Percentiles rank a stretch among this genome's conserved stretches.
phyloP scores from a whole-genome alignment of 2,888 invertebrate species.

The Euphydryas editha region DNA sequence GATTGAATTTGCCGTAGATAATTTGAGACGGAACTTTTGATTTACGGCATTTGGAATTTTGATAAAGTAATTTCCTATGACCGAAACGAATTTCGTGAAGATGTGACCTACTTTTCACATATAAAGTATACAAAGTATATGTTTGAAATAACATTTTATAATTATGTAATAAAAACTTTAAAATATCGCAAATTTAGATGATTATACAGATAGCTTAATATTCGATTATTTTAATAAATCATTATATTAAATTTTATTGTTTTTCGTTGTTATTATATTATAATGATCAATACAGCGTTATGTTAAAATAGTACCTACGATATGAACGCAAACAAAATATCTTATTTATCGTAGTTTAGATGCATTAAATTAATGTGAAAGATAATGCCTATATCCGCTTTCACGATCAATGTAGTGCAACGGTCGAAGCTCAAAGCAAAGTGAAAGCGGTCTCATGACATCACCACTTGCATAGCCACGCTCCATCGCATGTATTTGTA shows the following conservation, averaged over 20 bases:
- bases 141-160: too few species aligned
- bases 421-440: constrained; percentile 50
- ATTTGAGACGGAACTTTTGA: constrained; percentile 38
- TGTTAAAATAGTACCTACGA: neutral
- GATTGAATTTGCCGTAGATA: constrained; percentile 38
- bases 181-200: neutral
- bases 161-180: neutral
- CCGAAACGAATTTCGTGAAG: constrained; percentile 26
- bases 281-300: too few species aligned
- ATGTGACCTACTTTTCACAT: constrained; percentile 2
- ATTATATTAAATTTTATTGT: too few species aligned
- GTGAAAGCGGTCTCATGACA: constrained; percentile 72
- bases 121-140: neutral
- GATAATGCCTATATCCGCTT: constrained; percentile 57
- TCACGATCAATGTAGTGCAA: constrained; percentile 65
- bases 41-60: constrained; percentile 39
- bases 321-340: neutral
- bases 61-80: constrained; percentile 34
- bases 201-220: too few species aligned
- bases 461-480: constrained; percentile 59
- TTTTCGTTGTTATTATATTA: too few species aligned
- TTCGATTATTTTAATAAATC: too few species aligned
- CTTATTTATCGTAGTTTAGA: constrained; percentile 18
- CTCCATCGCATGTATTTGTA: constrained; percentile 41
- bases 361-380: constrained; percentile 38